Evolutionary conservation across 2,113 vertebrate species (phyloP).

Genomic region (Sinosuthora webbiana): DNA sequence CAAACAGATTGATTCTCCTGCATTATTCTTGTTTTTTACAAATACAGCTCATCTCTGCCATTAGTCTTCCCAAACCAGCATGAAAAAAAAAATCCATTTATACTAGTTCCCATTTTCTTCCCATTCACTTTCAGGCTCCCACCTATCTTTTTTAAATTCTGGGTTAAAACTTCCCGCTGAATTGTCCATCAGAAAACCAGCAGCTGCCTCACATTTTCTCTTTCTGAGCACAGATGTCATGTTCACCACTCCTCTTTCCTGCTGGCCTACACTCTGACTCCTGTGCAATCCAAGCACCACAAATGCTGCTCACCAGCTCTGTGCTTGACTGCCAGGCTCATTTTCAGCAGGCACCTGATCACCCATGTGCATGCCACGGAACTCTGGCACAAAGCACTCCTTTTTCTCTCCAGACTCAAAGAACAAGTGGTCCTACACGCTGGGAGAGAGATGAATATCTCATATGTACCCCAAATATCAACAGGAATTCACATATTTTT

Average conservation of each 20-base stretch:
- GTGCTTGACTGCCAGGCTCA: not conserved
- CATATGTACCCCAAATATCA: not conserved
- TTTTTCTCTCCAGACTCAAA: not conserved
- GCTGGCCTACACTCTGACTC: not conserved
- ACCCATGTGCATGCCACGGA: not conserved
- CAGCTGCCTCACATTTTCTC: not conserved
- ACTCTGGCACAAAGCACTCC: not conserved
- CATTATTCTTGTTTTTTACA: not conserved
- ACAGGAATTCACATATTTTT: not conserved
- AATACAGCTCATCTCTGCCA: not conserved
- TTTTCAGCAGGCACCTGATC: not conserved
- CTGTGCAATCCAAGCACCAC: not conserved
- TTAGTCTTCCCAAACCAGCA: not conserved
- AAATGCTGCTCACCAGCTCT: not conserved
- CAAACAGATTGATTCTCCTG: not conserved
- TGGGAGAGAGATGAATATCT: not conserved
- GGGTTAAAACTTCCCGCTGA: not conserved
- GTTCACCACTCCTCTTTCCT: not conserved
- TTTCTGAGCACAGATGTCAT: not conserved
- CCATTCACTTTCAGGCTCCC: not conserved
- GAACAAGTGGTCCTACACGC: not conserved
- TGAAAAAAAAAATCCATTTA: not conserved
- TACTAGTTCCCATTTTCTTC: not conserved
- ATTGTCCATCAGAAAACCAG: not conserved
- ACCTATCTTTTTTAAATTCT: not conserved